Base-by-base conservation (phyloP, 2,888 invertebrate species). In the Heliconius erato region DNA sequence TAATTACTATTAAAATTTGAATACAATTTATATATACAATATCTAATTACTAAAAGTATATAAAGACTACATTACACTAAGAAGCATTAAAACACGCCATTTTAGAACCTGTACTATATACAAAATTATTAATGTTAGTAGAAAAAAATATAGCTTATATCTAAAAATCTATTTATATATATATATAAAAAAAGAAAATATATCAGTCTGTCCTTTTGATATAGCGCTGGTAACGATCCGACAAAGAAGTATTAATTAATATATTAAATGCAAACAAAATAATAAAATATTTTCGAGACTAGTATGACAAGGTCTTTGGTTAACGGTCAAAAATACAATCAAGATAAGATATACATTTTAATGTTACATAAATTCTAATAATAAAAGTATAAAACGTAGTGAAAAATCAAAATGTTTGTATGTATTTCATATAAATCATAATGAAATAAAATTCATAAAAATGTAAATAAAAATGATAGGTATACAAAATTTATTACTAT, bases 221-320 rank as follows among this genome's bases (percentile, higher is more conserved):
- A 91, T 90, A 89, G 89, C 88, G 90, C 87, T 93, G 94, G 94
- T 94, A 94, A 95, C 85, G 83, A 87, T 86, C 86, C 89, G 89
- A 91, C 87, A 87, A 87, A 88, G 76, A 84, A 82, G 79, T 79
- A 72, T 82, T 68, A 81, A 84, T 86, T 86, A 87, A 87, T 86
- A 85, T 85, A 88, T 88, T 91, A 92, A 92, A 94, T 92, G 93
- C 93, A 88, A 89, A 78, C 90, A 90, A 90, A 88, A 92, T 92
- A 89, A 78, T 89, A 90, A 90, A 88, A 93, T 92, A 92, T 87
- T 84, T 91, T 89, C 89, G 88, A 94, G 95, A 95, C 95, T 95
- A 95, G 95, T 89, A 87, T 90, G 3, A 90, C 89, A 88, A 91
- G 88, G 91, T 95, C 95, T 95, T 95, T 95, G 95, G 95, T 92